Conservation (phyloP, 2,888 invertebrate species). For the Protodeltote pygarga region DNA sequence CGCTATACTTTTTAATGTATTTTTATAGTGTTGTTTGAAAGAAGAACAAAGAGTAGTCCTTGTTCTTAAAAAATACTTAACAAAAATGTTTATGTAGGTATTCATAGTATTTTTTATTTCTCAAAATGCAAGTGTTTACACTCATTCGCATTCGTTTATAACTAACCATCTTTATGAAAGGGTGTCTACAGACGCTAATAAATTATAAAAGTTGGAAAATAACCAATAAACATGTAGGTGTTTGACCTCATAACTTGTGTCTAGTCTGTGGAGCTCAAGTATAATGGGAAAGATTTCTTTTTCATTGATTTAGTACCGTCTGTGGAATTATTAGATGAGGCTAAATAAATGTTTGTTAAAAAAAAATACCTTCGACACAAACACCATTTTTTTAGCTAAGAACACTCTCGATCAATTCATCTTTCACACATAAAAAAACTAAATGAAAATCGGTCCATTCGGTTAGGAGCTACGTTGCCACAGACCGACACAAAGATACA, state of each 20-base stretch:
- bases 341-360: background rate
- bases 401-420: no score
- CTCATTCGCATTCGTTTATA: background rate
- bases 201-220: slow-evolving; percentile 25
- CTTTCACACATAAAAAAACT: no score
- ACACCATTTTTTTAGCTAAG: no score
- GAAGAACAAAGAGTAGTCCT: no score
- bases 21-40: no score
- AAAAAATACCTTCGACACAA: background rate
- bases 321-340: slow-evolving; percentile 3
- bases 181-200: slow-evolving; percentile 24
- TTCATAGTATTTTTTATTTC: background rate
- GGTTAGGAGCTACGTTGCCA: no score
- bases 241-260: slow-evolving; percentile 26
- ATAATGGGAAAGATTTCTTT: background rate
- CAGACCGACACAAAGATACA: no score
- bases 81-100: no score
- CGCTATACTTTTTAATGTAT: no score
- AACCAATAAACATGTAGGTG: slow-evolving; percentile 28
- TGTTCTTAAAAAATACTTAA: no score
- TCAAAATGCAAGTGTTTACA: background rate
- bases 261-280: slow-evolving; percentile 16
- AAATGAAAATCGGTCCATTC: no score
- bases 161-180: background rate
- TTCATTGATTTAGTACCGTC: slow-evolving; percentile 22